Evolutionary conservation across 2,113 vertebrate species (phyloP), one percentile per base, ranked within the genome.

Genomic region (Lutjanus erythropterus): DNA sequence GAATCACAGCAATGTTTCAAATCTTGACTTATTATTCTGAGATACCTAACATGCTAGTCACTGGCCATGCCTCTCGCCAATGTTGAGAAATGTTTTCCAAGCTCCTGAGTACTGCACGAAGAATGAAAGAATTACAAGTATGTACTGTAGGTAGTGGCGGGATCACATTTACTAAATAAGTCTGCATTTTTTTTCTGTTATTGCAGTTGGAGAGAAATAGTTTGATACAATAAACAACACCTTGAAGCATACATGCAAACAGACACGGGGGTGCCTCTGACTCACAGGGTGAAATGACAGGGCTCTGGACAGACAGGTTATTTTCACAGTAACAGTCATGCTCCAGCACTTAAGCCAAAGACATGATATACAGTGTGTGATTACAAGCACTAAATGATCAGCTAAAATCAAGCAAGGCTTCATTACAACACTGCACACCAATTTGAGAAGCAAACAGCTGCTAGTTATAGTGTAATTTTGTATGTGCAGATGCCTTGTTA

Each of bases 361-460:
- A 52, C 71, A 85, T 75, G 55, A 72, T 44, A 84, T 71, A 73
- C 73, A 69, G 18, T 61, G 11, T 58, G 68, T 87, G 80, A 92
- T 86, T 85, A 93, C 77, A 78, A 72, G 71, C 37, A 41, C 74
- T 73, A 55, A 46, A 64, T 75, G 78, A 90, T 85, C 75, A 75
- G 68, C 72, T 79, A 73, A 82, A 89, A 88, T 80, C 87, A 85
- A 74, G 71, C 71, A 66, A 78, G 53, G 77, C 71, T 76, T 89
- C 64, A 81, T 86, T 88, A 80, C 78, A 85, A 64, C 61, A 55
- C 50, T 80, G 59, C 46, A 39, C 62, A 85, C 78, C 52, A 64
- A 81, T 80, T 88, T 84, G 46, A 71, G 75, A 80, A 69, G 64
- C 73, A 64, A 84, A 88, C 41, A 74, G 75, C 61, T 74, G 58